A percentile compares a stretch with the other conserved stretches of the same genome.
These are phyloP conservation scores for Agonum fuliginosum DNA, from an alignment of 2,888 invertebrate genomes.

Conservation along the genomic window DNA sequence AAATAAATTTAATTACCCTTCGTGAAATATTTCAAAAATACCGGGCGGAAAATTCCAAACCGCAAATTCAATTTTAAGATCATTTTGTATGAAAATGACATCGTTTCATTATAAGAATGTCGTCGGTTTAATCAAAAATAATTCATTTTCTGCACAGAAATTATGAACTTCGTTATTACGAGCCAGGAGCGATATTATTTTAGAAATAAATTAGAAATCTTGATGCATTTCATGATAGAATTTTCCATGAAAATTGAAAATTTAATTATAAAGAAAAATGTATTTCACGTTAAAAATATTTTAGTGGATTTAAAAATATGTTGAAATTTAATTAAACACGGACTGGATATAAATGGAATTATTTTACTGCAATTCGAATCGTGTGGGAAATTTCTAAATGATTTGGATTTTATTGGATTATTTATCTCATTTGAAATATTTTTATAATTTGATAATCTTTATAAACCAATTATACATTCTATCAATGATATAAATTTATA, in stretches of 20 bases:
- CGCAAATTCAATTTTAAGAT: background rate
- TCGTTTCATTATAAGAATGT: background rate
- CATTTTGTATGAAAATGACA: background rate
- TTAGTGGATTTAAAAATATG: background rate
- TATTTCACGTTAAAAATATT: background rate
- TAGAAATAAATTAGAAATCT: background rate
- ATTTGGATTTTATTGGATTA: slow-evolving; percentile 1
- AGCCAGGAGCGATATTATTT: background rate
- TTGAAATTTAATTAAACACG: slow-evolving; percentile 5
- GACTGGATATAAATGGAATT: background rate
- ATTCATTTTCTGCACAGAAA: background rate
- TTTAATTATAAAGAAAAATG: background rate
- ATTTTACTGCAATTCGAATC: background rate
- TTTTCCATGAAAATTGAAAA: background rate
- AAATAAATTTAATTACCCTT: too few relatives aligned
- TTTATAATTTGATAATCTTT: too few relatives aligned
- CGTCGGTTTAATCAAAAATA: background rate
- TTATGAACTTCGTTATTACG: background rate
- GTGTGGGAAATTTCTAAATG: background rate
- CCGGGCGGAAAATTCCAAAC: too few relatives aligned
- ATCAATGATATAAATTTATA: too few relatives aligned
- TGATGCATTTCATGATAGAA: background rate
- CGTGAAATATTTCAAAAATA: too few relatives aligned
- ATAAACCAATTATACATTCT: too few relatives aligned
- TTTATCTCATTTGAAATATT: too few relatives aligned